Conservation (phyloP, 2,888 invertebrate species). For the Noctua janthina region DNA sequence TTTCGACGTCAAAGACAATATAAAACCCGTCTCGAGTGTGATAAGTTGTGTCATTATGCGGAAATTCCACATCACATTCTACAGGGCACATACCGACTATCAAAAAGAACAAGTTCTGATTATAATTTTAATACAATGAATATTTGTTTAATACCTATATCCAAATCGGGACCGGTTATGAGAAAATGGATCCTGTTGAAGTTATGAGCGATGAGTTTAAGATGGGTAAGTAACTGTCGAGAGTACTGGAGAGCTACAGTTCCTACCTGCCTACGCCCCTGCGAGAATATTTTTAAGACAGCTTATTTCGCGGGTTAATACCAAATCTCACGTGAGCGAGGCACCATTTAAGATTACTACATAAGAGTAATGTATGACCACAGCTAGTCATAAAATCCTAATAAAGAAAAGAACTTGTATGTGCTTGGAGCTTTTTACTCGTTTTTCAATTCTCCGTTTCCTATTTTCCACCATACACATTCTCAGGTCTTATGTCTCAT, state of each 20-base stretch:
- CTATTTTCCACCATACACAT: background rate
- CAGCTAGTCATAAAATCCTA: background rate
- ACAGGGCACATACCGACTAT: constrained; percentile 14
- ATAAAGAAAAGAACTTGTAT: background rate
- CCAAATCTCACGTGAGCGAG: no score
- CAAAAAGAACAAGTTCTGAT: constrained; percentile 54
- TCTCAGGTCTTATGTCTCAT: background rate
- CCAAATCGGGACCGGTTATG: constrained; percentile 48
- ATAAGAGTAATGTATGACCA: background rate
- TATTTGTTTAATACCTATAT: constrained; percentile 29
- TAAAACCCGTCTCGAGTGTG: constrained; percentile 5
- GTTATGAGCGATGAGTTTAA: constrained; percentile 16
- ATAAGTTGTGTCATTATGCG: constrained; percentile 29
- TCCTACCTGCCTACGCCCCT: background rate
- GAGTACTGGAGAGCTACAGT: background rate
- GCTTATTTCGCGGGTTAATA: background rate
- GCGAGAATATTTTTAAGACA: background rate
- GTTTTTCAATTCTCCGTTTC: background rate
- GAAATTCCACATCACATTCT: constrained; percentile 44
- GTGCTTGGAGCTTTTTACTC: background rate
- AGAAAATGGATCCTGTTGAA: constrained; percentile 47
- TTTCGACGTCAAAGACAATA: constrained; percentile 4
- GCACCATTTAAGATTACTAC: background rate
- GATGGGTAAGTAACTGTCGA: background rate
- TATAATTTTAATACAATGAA: constrained; percentile 35